Evolutionary conservation across 2,888 invertebrate species (phyloP).

Genomic region (Keiferia lycopersicella): DNA sequence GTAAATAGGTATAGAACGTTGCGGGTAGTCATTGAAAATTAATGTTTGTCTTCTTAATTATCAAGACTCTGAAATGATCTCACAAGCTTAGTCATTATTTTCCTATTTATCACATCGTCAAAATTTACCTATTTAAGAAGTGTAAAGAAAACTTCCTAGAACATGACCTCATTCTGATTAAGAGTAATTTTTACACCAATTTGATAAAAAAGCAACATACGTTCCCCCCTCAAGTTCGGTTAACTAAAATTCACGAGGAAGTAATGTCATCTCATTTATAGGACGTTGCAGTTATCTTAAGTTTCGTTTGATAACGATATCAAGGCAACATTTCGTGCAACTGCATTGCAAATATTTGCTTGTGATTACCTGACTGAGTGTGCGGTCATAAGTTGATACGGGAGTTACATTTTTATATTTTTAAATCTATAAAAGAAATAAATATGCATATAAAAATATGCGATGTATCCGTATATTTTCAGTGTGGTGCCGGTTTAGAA

Average conservation of each 20-base stretch:
- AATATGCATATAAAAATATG: too few relatives aligned
- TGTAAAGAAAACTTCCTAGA: not conserved
- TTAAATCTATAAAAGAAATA: too few relatives aligned
- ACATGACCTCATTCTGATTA: conserved; percentile 1
- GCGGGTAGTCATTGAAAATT: not conserved
- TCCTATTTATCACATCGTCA: not conserved
- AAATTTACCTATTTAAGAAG: not conserved
- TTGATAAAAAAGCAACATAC: too few relatives aligned
- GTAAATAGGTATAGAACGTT: not conserved
- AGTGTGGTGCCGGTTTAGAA: too few relatives aligned
- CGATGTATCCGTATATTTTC: too few relatives aligned
- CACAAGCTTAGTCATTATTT: not conserved
- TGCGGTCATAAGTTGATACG: not conserved
- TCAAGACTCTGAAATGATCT: not conserved
- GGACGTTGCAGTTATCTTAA: conserved; percentile 5
- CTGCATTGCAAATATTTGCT: conserved; percentile 5
- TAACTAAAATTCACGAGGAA: too few relatives aligned
- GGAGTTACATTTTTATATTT: not conserved
- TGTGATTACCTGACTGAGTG: not conserved
- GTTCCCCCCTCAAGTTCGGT: too few relatives aligned
- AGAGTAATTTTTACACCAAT: not conserved
- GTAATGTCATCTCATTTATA: conserved; percentile 4
- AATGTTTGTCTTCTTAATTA: not conserved
- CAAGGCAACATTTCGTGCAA: conserved; percentile 4
- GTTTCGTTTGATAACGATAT: conserved; percentile 2